Conservation (phyloP, 2,888 invertebrate genomes). For the Odontocerum albicorne region DNA sequence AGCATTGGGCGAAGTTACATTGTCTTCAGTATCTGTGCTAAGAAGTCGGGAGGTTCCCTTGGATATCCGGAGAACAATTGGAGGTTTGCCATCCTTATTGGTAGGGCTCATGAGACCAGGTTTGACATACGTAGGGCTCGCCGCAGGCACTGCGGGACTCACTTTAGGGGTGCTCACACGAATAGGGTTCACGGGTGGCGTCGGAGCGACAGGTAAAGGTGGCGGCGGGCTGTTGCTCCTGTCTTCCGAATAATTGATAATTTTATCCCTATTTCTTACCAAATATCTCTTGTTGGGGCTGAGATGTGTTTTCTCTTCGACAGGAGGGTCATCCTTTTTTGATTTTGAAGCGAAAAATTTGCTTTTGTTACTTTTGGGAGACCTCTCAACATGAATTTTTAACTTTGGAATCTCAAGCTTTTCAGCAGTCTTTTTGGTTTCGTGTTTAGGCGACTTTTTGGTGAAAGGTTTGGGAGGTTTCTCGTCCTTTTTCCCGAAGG, state of each 20-base stretch:
- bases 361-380: conserved; percentile 47
- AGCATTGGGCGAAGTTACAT: conserved; percentile 57
- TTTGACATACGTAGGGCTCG: conserved; percentile 49
- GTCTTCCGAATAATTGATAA: conserved; percentile 67
- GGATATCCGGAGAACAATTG: conserved; percentile 86
- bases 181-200: conserved; percentile 38
- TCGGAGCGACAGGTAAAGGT: conserved; percentile 37
- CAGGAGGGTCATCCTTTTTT: conserved; percentile 49
- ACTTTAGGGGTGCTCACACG: conserved; percentile 52
- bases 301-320: conserved; percentile 47
- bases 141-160: conserved; percentile 50
- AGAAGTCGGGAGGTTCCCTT: conserved; percentile 70
- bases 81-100: conserved; percentile 62
- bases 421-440: conserved; percentile 40
- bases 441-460: conserved; percentile 41
- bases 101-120: conserved; percentile 53
- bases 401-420: conserved; percentile 46
- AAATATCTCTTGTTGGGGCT: conserved; percentile 54
- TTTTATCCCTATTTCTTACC: conserved; percentile 60
- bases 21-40: conserved; percentile 66
- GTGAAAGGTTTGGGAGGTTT: conserved; percentile 40
- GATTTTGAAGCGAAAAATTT: conserved; percentile 51
- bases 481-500: conserved; percentile 50
- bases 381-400: conserved; percentile 46
- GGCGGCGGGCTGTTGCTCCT: conserved; percentile 53